Base-by-base conservation (phyloP, 2,888 invertebrate species). In the Rhodophaea formosa region DNA sequence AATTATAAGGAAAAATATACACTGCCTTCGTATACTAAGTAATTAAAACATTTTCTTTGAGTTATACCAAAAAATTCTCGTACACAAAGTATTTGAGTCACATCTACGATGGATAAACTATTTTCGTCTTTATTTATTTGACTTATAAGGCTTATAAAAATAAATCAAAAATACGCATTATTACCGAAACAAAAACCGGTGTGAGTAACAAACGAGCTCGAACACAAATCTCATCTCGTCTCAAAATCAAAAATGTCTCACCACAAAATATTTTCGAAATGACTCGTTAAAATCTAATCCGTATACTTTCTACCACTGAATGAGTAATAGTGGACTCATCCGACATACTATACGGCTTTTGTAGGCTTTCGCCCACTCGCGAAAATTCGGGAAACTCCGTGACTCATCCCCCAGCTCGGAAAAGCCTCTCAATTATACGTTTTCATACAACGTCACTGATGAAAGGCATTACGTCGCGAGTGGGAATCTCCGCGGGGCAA, bases 321-420 rank as follows among this genome's bases (percentile, higher is more conserved):
- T 88, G 89, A 89, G 82, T 89, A 88, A 88, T 79, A 60, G 64
- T 69, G 75, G 70, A 71, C 68, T 75, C 71, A 72, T 68, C 68
- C 65, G 74, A 72, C 70, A 77, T 72, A 70, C 69, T 77, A 79
- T 70, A 75, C 78, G 72, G 77, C 79, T 74, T 78, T 86, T 82
- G 79, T 83, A 81, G 81, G 89, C 80, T 88, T 88, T 87, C 89
- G 79, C 61, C 62, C 57, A 58, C 67, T 66, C 66, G 69, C 68
- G 71, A 74, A 89, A 90, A 87, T 88, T 87, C 79, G 88, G 89
- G 62, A 73, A 91, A 91, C 84, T 80, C 84, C 85, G 68, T 90
- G 90, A 90, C 71, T 90, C 90, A 90, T 62, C 68, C 66, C 66
- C 77, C 80, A 71, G 62, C 73, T 76, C 80, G 85, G 86, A 87